These are phyloP conservation scores for Myripristis jacobus DNA, from an alignment of 2,797 vertebrate genomes.

Conservation along the genomic window DNA sequence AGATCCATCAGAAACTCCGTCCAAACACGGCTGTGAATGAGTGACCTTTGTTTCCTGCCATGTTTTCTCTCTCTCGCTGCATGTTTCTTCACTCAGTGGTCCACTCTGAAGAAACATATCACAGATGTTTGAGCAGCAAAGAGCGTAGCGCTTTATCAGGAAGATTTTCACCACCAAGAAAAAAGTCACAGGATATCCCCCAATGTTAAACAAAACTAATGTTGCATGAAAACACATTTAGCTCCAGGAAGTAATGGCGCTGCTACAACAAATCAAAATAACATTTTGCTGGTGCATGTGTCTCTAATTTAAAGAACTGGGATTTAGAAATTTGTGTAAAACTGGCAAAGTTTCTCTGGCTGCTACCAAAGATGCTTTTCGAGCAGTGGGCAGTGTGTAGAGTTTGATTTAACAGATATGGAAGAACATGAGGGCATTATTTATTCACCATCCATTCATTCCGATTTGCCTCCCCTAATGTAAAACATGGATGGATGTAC, in stretches of 20 bases:
- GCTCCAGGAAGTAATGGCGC: background rate
- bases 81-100: constrained; percentile 29
- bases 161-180: constrained; percentile 16
- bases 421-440: too few relatives aligned
- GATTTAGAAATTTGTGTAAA: too few relatives aligned
- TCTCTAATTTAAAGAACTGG: too few relatives aligned
- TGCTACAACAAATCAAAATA: background rate
- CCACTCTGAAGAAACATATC: background rate
- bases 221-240: constrained; percentile 25
- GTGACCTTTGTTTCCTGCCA: constrained; percentile 39
- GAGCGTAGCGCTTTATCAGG: constrained; percentile 15
- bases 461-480: constrained; percentile 9
- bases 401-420: too few relatives aligned
- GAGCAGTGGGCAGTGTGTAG: too few relatives aligned
- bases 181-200: constrained; percentile 13
- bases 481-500: constrained; percentile 31
- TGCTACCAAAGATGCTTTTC: too few relatives aligned
- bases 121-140: constrained; percentile 52
- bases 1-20: constrained; percentile 40
- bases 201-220: constrained; percentile 5
- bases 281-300: too few relatives aligned
- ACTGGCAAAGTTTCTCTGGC: too few relatives aligned
- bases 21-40: constrained; percentile 26
- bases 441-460: too few relatives aligned
- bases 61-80: constrained; percentile 22